phyloP scores from a whole-genome alignment of 2,113 vertebrate genomes.

The Caloenas nicobarica region DNA sequence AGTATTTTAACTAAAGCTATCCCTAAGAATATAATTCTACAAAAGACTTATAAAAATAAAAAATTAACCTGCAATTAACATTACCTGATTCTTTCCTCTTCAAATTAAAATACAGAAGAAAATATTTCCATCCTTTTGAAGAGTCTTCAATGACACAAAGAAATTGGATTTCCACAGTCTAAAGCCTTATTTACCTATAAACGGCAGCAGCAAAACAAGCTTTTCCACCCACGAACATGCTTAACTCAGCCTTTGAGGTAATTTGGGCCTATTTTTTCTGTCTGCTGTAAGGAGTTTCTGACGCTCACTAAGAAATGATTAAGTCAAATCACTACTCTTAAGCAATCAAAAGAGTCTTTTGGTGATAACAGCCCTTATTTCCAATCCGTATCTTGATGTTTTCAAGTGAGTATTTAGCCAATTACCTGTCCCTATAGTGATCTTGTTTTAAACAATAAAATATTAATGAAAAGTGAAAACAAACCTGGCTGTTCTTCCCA shows the following conservation, averaged over 20 bases:
- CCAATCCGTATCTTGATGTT: background rate
- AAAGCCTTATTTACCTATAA: background rate
- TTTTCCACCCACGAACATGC: background rate
- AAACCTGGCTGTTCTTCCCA: constrained; percentile 92
- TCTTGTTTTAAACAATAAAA: background rate
- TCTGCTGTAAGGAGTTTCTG: background rate
- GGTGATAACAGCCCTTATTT: background rate
- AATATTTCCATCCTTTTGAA: constrained; percentile 7
- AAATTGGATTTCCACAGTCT: background rate
- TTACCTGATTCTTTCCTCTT: background rate
- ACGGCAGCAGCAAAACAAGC: background rate
- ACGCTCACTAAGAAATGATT: background rate
- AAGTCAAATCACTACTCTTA: background rate
- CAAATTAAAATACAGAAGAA: background rate
- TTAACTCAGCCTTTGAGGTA: background rate
- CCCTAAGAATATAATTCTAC: background rate
- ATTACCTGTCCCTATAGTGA: background rate
- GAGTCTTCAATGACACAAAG: background rate
- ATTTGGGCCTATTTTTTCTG: background rate
- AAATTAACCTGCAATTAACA: constrained; percentile 9
- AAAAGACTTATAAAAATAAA: background rate
- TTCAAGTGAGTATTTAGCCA: background rate
- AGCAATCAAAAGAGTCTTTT: background rate
- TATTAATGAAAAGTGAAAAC: background rate
- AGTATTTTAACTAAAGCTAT: background rate